These are phyloP conservation scores for Luidia sarsii DNA, from an alignment of 53 echinoderm and acorn worm species.

Conservation along the genomic window DNA sequence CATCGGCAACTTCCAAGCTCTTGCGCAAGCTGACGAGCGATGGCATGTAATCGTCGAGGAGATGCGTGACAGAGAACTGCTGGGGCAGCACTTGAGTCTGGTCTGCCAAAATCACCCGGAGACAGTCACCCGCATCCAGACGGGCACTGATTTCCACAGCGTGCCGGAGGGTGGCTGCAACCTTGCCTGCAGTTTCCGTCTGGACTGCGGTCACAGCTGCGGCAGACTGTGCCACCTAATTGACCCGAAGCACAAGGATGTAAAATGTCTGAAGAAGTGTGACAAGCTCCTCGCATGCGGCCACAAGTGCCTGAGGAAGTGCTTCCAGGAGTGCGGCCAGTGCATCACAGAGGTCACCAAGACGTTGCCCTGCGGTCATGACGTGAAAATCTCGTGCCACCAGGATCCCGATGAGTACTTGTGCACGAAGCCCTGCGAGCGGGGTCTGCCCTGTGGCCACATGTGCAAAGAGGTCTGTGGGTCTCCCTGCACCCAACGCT, in stretches of 20 bases:
- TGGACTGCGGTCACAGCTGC: constrained; percentile 73
- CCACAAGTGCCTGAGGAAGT: constrained; percentile 67
- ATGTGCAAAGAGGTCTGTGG: constrained; percentile 56
- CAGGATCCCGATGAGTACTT: constrained; percentile 28
- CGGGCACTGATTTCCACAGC: constrained; percentile 45
- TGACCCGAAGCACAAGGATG: constrained; percentile 63
- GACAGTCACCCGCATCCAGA: constrained; percentile 6
- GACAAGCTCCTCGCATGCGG: constrained; percentile 38
- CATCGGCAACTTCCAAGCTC: too few relatives aligned
- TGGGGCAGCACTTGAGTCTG: constrained; percentile 49
- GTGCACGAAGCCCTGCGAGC: constrained; percentile 59
- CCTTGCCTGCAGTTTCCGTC: constrained; percentile 34
- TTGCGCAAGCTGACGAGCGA: too few relatives aligned
- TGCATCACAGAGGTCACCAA: constrained; percentile 60
- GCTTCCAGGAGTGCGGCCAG: constrained; percentile 69
- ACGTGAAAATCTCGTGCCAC: constrained; percentile 50
- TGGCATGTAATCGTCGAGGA: constrained; percentile 58
- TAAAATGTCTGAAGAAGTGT: constrained; percentile 70
- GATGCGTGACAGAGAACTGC: constrained; percentile 10
- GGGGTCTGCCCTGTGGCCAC: constrained; percentile 51
- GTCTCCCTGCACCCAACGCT: not conserved
- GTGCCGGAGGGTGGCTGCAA: constrained; percentile 66
- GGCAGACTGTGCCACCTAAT: constrained; percentile 56
- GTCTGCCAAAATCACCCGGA: constrained; percentile 77
- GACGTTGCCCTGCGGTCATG: constrained; percentile 64